Evolutionary conservation across 2,888 invertebrate genomes (phyloP), one percentile per base, ranked within the genome.

Genomic region (Oscheius sp.): DNA sequence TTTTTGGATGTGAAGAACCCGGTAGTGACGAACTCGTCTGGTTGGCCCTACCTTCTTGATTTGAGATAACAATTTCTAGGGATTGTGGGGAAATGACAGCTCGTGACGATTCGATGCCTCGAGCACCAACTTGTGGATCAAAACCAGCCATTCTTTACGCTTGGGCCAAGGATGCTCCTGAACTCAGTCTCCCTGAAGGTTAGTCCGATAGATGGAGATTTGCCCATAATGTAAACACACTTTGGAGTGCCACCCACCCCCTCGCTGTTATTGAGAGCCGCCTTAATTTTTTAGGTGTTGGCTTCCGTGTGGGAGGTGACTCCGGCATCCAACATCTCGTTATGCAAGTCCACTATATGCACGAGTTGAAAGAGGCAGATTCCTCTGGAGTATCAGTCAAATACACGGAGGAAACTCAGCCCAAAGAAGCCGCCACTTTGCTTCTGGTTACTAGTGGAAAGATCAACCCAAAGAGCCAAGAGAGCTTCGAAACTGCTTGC

Each of bases 141-240:
- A 92, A 87, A 3, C 85, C 87, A 12, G 82, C 84, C 71, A 85
- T 95, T 64, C 90, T 96, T 10, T 96, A 95, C 87, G 95, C 95
- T 0, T 96, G 95, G 95, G 96, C 95, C 1, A 90, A 93, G 79
- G 93, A 95, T 87, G 95, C 96, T 0, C 94, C 94, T 0, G 90
- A 91, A 65, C 89, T 96, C 3, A 88, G 90, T 50, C 88, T 96
- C 58, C 96, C 96, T 0, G 88, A 91, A 58, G 93, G 87, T 89
- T 23, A 20, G 73, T 46, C 27, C 31, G 4, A 20, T 57, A 10
- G 12, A 15, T 20, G 17, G 48, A 23, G n/a, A n/a, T n/a, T n/a
- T n/a, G n/a, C n/a, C n/a, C n/a, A n/a, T n/a, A n/a, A n/a, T n/a
- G n/a, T n/a, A n/a, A n/a, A n/a, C n/a, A n/a, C n/a, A n/a, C n/a